Evolutionary conservation across 2,888 invertebrate species (phyloP), one percentile per base, ranked within the genome.

Genomic region (Cenopis cana): DNA sequence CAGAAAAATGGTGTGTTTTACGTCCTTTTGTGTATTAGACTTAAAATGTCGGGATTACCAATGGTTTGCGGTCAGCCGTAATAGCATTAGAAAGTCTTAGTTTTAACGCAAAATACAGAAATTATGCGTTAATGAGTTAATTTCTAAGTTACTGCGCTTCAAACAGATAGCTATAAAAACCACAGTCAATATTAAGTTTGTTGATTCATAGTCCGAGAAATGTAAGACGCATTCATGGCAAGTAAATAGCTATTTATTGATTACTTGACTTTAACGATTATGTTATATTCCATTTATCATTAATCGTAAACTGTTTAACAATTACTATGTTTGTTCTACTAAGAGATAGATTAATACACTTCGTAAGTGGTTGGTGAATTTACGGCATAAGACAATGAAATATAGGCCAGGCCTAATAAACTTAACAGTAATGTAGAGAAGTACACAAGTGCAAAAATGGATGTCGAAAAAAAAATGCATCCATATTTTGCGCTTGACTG

Each of bases 1-100:
- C 1, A 17, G 52, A 0, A 52, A 36, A 20, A 4, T 0, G 1
- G 18, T 38, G 18, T n/a, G 5, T 38, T 18, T 14, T 54, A 38
- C 38, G 52, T 36, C 52, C 2, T 64, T 52, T 36, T 38, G 17
- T 2, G 4, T 52, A n/a, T 46, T n/a, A 59, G 24, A 41, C n/a
- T 24, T 5, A 5, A 20, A 33, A 62, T 11, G 59, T 36, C 36
- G 49, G 49, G 29, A 70, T 69, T 20, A 29, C 64, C 18, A 41
- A 29, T 38, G 60, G 61, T 55, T 71, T 67, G 71, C 18, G 71
- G 71, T 71, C 60, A 56, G 66, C 14, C n/a, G 60, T 55, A 61
- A 50, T 50, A 60, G 46, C 55, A 18, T 59, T 70, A 70, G 70
- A 65, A 70, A 70, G 70, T 59, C 52, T 52, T 36, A 33, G 41